Conservation (phyloP, 2,113 vertebrate species). For the Sander vitreus region DNA sequence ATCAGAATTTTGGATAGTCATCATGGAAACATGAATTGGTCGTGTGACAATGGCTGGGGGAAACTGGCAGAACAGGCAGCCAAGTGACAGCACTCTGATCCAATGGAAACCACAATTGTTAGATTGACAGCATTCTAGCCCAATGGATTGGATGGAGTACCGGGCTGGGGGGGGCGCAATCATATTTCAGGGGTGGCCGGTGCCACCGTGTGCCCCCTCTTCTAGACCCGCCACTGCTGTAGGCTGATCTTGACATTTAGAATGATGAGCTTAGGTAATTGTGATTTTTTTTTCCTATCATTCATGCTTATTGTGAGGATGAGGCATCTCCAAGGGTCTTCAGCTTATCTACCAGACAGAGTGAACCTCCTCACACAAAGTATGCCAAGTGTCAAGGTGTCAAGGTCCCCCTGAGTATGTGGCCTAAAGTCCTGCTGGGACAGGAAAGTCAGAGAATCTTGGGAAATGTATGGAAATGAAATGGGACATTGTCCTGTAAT, state of each 20-base stretch:
- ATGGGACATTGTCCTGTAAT: neutral
- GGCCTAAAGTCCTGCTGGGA: neutral
- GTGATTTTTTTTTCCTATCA: neutral
- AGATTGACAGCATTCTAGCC: too few species aligned
- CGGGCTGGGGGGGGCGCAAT: too few species aligned
- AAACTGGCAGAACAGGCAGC: too few species aligned
- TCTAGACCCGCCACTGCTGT: too few species aligned
- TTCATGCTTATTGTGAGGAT: neutral
- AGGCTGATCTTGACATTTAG: neutral
- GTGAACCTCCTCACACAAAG: neutral
- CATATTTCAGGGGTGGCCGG: too few species aligned
- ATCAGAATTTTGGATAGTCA: too few species aligned
- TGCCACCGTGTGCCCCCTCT: too few species aligned
- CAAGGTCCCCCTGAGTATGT: neutral
- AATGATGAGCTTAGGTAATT: neutral
- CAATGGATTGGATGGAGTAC: too few species aligned
- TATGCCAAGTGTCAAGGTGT: neutral
- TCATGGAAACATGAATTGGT: too few species aligned
- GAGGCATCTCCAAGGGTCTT: neutral
- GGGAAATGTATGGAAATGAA: neutral
- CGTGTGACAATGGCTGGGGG: too few species aligned
- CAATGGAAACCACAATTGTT: too few species aligned
- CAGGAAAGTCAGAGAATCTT: neutral
- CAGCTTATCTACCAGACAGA: neutral
- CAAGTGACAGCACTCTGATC: too few species aligned